These are phyloP conservation scores for Bergia sp. DNA, from an alignment of 92 coral and sea anemone genomes.

Conservation along the genomic window DNA sequence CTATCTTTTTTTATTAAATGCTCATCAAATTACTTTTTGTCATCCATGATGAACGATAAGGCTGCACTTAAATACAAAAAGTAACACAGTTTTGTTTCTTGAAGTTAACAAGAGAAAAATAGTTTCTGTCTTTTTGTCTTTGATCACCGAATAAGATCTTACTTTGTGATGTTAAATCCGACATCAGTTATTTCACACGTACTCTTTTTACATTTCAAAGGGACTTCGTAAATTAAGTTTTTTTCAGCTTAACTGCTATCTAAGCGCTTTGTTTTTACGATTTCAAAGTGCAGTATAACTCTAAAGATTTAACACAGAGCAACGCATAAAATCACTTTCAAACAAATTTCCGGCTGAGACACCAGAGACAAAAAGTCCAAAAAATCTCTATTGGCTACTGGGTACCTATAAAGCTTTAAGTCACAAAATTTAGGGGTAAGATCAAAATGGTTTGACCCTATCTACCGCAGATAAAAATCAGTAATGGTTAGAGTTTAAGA, in stretches of 20 bases:
- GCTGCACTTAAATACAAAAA: background rate
- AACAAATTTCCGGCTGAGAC: background rate
- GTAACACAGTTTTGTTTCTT: background rate
- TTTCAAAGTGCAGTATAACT: background rate
- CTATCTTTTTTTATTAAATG: too few relatives aligned
- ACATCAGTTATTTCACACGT: slow-evolving; percentile 20
- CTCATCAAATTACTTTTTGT: too few relatives aligned
- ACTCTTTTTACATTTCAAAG: slow-evolving; percentile 21
- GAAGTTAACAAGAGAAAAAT: background rate
- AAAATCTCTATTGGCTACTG: background rate
- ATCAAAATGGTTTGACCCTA: background rate
- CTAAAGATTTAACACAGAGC: background rate
- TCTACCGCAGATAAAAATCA: background rate
- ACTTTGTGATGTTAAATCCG: background rate
- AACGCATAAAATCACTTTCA: background rate
- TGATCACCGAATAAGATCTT: background rate
- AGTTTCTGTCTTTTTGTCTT: slow-evolving; percentile 9
- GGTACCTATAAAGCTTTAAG: background rate
- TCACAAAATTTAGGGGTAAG: background rate
- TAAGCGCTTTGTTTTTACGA: background rate
- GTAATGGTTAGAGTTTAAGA: background rate
- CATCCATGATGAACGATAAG: background rate
- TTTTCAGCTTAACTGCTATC: background rate
- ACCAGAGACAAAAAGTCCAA: background rate
- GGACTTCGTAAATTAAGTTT: background rate